A percentile compares a stretch with the other conserved stretches of the same genome.
Evolutionary conservation across 2,797 vertebrate genomes (phyloP).

Genomic region (Oreochromis grahami): DNA sequence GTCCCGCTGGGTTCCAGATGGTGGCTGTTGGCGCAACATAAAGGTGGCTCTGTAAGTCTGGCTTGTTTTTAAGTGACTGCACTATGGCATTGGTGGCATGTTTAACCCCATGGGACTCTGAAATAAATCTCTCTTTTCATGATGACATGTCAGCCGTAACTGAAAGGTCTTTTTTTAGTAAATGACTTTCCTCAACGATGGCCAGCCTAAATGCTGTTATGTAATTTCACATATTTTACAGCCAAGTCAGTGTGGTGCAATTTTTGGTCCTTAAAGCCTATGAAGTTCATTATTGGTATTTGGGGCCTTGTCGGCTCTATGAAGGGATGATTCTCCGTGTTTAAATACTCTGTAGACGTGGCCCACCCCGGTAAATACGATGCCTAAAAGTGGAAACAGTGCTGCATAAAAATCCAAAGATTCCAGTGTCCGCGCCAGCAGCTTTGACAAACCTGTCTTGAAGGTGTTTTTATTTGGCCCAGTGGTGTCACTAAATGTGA

Average conservation of each 20-base stretch:
- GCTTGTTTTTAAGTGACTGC: slow-evolving; percentile 34
- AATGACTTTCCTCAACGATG: slow-evolving; percentile 9
- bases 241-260: not conserved
- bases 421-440: not conserved
- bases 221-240: slow-evolving; percentile 8
- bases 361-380: not conserved
- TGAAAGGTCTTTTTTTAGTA: slow-evolving; percentile 25
- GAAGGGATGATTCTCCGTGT: not conserved
- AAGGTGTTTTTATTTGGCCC: slow-evolving; percentile 33
- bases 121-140: slow-evolving; percentile 45
- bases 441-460: slow-evolving; percentile 1
- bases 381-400: not conserved
- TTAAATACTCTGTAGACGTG: not conserved
- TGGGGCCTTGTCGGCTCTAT: not conserved
- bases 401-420: slow-evolving; percentile 6
- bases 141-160: slow-evolving; percentile 21
- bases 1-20: not conserved
- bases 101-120: slow-evolving; percentile 18
- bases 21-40: slow-evolving; percentile 16
- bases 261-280: not conserved
- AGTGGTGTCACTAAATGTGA: slow-evolving; percentile 25
- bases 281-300: slow-evolving; percentile 9
- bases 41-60: slow-evolving; percentile 34
- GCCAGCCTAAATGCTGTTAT: slow-evolving; percentile 14
- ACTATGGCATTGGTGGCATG: slow-evolving; percentile 11